A percentile compares a stretch with the other conserved stretches of the same genome.
Evolutionary conservation across 2,113 vertebrate species (phyloP).

Genomic region (Peucedramus taeniatus): DNA sequence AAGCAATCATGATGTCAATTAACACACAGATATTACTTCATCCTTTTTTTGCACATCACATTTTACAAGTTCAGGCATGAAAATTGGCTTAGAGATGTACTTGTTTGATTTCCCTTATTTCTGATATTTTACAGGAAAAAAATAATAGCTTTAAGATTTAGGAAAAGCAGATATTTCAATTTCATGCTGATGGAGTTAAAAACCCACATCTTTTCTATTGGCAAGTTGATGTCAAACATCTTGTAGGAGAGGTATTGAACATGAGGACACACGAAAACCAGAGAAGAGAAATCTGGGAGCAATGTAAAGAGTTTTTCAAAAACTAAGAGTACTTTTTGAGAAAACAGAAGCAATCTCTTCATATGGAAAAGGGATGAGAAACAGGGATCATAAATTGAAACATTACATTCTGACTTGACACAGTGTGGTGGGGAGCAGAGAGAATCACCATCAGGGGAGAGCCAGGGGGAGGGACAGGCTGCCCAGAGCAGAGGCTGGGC

Average conservation of each 20-base stretch:
- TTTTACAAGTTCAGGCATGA: not conserved
- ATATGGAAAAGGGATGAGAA: not conserved
- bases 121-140: not conserved
- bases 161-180: not conserved
- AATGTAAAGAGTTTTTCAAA: not conserved
- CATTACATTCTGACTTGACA: not conserved
- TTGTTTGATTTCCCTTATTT: not conserved
- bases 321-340: not conserved
- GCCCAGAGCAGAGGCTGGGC: not conserved
- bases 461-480: not conserved
- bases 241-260: not conserved
- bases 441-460: not conserved
- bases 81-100: not conserved
- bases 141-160: not conserved
- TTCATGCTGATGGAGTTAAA: not conserved
- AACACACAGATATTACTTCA: not conserved
- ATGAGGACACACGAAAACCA: not conserved
- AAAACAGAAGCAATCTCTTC: not conserved
- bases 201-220: not conserved
- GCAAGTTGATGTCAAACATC: not conserved
- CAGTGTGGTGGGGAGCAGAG: accelerated
- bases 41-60: not conserved
- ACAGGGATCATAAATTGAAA: not conserved
- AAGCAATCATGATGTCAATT: not conserved
- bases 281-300: not conserved